phyloP scores from a whole-genome alignment of 2,113 vertebrate species.

The Trachemys scripta region DNA sequence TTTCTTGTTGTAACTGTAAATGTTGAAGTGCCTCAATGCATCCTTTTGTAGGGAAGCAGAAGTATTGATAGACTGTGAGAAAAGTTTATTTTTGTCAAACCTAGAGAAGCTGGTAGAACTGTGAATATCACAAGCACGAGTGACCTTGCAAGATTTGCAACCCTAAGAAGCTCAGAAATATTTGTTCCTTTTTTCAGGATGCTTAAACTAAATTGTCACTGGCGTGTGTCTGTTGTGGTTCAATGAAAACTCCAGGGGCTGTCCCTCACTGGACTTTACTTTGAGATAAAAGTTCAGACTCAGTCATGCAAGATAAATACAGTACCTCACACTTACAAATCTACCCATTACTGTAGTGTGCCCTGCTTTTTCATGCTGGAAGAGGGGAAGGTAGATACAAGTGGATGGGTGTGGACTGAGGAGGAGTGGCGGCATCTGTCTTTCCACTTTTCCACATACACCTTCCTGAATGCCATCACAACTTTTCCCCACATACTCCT shows the following conservation, averaged over 20 bases:
- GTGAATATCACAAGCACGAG: not conserved
- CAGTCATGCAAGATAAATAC: not conserved
- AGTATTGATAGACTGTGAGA: not conserved
- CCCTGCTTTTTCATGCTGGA: not conserved
- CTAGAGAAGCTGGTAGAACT: not conserved
- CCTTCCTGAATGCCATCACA: not conserved
- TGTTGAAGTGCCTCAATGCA: not conserved
- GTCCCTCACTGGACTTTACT: not conserved
- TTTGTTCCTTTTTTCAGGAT: rapidly evolving
- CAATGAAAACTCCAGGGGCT: not conserved
- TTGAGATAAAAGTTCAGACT: not conserved
- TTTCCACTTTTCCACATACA: not conserved
- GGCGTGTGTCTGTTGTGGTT: not conserved
- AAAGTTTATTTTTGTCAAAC: not conserved
- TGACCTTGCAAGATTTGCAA: not conserved
- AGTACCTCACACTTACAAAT: not conserved
- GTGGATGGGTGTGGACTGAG: not conserved
- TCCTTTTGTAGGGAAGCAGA: not conserved
- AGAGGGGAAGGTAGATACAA: not conserved
- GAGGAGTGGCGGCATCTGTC: not conserved
- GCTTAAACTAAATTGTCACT: not conserved
- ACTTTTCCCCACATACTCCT: not conserved
- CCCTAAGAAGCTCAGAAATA: not conserved
- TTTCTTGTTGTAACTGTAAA: not conserved
- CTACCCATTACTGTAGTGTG: not conserved